phyloP scores from a whole-genome alignment of 2,888 invertebrate species.

The Hemithea aestivaria region DNA sequence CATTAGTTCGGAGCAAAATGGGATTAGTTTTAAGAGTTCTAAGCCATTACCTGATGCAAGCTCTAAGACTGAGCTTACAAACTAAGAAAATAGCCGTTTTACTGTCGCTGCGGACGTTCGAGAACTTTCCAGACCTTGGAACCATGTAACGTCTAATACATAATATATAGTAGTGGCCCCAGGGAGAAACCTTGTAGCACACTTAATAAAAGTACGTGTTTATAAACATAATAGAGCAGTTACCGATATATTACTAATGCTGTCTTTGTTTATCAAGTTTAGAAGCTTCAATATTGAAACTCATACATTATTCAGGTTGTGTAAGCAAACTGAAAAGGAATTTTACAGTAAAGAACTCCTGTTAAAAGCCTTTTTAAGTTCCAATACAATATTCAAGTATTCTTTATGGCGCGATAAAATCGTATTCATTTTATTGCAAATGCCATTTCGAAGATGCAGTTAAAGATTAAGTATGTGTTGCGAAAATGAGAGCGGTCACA shows the following conservation, averaged over 20 bases:
- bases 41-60: conserved; percentile 14
- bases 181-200: conserved; percentile 8
- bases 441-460: conserved; percentile 1
- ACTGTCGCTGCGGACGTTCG: conserved; percentile 4
- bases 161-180: conserved; percentile 7
- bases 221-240: too few species aligned
- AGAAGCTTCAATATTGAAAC: conserved; percentile 4
- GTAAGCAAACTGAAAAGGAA: conserved; percentile 6
- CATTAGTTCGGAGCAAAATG: conserved; percentile 13
- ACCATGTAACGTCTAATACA: conserved; percentile 1
- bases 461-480: background rate
- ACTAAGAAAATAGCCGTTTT: conserved; percentile 11
- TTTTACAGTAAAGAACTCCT: conserved; percentile 2
- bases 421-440: conserved; percentile 1
- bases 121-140: conserved; percentile 6
- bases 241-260: too few species aligned
- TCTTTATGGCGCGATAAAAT: background rate
- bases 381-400: conserved; percentile 4
- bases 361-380: conserved; percentile 13
- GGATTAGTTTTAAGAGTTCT: conserved; percentile 21
- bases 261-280: too few species aligned
- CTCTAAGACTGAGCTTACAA: conserved; percentile 11
- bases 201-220: background rate
- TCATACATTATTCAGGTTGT: conserved; percentile 2
- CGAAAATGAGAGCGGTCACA: conserved; percentile 1